Evolutionary conservation across 2,113 vertebrate genomes (phyloP).

Genomic region (Notothenia coriiceps): DNA sequence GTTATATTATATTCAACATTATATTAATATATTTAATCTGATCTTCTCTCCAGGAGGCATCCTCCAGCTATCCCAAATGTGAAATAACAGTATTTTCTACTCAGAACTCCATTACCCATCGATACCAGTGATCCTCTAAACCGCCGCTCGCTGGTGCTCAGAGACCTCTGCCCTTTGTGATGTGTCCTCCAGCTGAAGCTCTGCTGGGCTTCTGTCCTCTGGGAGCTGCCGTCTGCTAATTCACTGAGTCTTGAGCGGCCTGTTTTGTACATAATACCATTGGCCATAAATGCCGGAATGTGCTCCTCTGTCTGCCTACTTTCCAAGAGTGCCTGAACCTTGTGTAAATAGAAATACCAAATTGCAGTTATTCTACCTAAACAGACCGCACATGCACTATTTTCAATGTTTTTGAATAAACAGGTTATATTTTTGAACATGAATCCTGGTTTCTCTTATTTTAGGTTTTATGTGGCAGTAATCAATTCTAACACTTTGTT

Average conservation of each 20-base stretch:
- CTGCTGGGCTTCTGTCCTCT: conserved; percentile 39
- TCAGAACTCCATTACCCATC: conserved; percentile 57
- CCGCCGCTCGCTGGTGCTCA: conserved; percentile 44
- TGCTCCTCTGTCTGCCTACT: conserved; percentile 42
- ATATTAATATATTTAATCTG: conserved; percentile 18
- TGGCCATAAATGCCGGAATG: conserved; percentile 64
- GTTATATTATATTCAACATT: not conserved
- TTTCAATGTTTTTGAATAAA: conserved; percentile 67
- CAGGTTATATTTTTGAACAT: conserved; percentile 66
- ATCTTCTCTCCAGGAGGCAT: conserved; percentile 76
- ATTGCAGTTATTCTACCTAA: conserved; percentile 16
- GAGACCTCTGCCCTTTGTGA: conserved; percentile 51
- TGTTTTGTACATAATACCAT: conserved; percentile 69
- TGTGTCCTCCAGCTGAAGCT: conserved; percentile 68
- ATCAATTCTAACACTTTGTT: not conserved
- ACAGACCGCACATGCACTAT: conserved; percentile 41
- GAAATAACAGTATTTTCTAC: conserved; percentile 44
- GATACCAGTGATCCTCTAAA: conserved; percentile 28
- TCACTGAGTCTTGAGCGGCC: conserved; percentile 37
- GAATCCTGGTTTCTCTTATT: not conserved
- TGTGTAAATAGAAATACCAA: conserved; percentile 59
- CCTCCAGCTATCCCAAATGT: conserved; percentile 76
- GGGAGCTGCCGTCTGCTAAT: conserved; percentile 66
- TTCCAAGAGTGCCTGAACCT: conserved; percentile 42
- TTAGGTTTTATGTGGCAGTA: not conserved